Percentiles rank a stretch among this genome's conserved stretches.
Conservation (phyloP, 1,140 invertebrate genomes). For the Theocolax elegans region DNA sequence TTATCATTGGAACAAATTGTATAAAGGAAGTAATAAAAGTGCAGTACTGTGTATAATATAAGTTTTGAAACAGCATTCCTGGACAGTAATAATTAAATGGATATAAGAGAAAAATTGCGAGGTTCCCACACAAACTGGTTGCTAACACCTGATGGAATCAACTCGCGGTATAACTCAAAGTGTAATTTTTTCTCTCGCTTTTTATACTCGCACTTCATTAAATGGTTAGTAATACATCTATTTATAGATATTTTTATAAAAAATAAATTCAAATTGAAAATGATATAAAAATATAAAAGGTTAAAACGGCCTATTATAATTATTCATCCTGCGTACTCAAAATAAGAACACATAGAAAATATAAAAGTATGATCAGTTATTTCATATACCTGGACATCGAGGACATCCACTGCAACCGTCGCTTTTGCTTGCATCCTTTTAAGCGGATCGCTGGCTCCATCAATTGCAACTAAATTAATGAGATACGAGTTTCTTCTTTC, state of each 20-base stretch:
- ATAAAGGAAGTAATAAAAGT: not conserved
- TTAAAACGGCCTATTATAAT: too few relatives aligned
- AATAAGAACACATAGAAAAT: too few relatives aligned
- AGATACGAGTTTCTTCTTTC: slow-evolving; percentile 79
- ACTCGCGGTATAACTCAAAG: not conserved
- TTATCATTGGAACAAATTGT: too few relatives aligned
- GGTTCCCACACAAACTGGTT: not conserved
- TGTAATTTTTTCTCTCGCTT: not conserved
- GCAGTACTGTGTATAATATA: too few relatives aligned
- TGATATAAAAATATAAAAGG: not conserved
- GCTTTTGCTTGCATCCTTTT: slow-evolving; percentile 74
- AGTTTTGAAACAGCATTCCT: slow-evolving; percentile 1
- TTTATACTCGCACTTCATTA: too few relatives aligned
- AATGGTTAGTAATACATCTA: too few relatives aligned
- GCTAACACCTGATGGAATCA: not conserved
- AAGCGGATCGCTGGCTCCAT: slow-evolving; percentile 70
- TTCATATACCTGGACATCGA: slow-evolving; percentile 79
- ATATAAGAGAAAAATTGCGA: not conserved
- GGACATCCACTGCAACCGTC: slow-evolving; percentile 78
- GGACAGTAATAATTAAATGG: not conserved
- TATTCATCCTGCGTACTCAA: too few relatives aligned
- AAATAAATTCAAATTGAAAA: too few relatives aligned
- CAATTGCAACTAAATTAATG: slow-evolving; percentile 75
- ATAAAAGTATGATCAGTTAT: too few relatives aligned
- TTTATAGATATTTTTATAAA: too few relatives aligned